Evolutionary conservation across 2,113 vertebrate genomes (phyloP).

Genomic region (Pomatostomus ruficeps): DNA sequence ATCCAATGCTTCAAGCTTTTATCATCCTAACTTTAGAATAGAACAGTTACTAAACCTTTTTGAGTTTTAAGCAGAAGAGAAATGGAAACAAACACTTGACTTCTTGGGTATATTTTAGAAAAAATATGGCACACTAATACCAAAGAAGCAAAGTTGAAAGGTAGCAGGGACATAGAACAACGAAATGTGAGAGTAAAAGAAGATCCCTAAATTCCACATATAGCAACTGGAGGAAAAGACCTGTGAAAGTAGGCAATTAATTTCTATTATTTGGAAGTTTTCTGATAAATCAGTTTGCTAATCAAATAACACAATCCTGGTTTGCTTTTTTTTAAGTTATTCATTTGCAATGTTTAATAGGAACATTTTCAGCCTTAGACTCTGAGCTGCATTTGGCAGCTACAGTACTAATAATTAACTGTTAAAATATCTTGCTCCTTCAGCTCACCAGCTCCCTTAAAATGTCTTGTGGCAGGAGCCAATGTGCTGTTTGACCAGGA

Average conservation of each 20-base stretch:
- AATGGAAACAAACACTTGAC: not conserved
- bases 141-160: not conserved
- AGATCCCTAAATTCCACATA: not conserved
- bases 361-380: not conserved
- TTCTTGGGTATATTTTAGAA: not conserved
- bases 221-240: not conserved
- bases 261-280: not conserved
- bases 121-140: not conserved
- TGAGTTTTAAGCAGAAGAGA: not conserved
- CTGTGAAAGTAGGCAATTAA: not conserved
- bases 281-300: not conserved
- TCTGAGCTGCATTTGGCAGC: not conserved
- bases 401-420: constrained; percentile 16
- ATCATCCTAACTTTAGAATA: not conserved
- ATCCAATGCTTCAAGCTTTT: not conserved
- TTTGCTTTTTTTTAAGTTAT: not conserved
- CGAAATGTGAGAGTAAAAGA: not conserved
- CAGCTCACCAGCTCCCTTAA: constrained; percentile 24
- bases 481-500: constrained; percentile 28
- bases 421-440: constrained; percentile 6
- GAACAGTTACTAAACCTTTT: not conserved
- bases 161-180: not conserved
- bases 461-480: not conserved
- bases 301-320: not conserved
- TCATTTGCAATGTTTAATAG: not conserved